These are phyloP conservation scores for Meghimatium bilineatum DNA, from an alignment of 2,888 invertebrate genomes.

Conservation along the genomic window DNA sequence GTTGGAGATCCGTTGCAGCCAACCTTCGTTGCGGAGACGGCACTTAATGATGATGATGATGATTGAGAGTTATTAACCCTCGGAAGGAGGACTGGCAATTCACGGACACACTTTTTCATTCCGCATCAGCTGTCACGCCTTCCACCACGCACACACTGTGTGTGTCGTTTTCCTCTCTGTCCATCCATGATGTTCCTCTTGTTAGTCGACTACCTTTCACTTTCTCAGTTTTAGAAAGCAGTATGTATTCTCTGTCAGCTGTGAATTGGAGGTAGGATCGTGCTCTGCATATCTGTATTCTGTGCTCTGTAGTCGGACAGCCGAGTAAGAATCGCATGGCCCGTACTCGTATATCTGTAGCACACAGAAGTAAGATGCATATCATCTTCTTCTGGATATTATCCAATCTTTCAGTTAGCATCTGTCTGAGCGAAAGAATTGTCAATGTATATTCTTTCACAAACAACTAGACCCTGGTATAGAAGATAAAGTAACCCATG, in stretches of 20 bases:
- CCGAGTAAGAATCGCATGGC: neutral
- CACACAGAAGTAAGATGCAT: neutral
- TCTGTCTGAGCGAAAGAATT: neutral
- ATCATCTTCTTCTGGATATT: neutral
- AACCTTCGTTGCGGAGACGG: too few species aligned
- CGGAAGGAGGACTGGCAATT: too few species aligned
- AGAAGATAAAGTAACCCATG: neutral
- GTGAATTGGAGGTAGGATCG: neutral
- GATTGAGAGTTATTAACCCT: too few species aligned
- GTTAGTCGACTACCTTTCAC: neutral
- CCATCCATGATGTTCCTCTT: neutral
- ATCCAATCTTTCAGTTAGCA: neutral
- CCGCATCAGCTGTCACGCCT: neutral
- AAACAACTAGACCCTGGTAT: neutral
- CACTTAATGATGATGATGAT: too few species aligned
- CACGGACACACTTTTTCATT: too few species aligned
- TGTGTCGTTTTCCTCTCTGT: neutral
- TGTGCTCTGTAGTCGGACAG: neutral
- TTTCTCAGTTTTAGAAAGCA: neutral
- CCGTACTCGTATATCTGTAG: neutral
- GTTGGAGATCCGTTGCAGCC: too few species aligned
- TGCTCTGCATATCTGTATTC: neutral
- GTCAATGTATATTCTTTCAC: neutral
- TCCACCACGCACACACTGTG: neutral
- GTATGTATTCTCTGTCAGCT: neutral